phyloP scores from a whole-genome alignment of 2,113 vertebrate genomes.

The Serilophus lunatus region DNA sequence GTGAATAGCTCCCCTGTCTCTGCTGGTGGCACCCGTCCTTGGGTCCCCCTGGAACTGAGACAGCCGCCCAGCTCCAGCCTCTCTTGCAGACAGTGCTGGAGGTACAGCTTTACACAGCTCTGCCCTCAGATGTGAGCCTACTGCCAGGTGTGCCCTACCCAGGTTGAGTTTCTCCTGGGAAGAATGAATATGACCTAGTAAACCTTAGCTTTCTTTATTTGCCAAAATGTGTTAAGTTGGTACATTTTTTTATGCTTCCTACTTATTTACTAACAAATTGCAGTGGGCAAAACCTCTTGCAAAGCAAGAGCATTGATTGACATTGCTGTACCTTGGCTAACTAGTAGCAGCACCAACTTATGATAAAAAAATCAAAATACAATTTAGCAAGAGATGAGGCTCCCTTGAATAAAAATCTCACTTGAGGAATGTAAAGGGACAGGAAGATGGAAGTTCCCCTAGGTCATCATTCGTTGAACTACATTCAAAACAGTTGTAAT shows the following conservation, averaged over 20 bases:
- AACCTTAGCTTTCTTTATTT: neutral
- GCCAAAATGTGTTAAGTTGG: neutral
- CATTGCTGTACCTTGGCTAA: neutral
- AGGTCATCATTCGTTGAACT: neutral
- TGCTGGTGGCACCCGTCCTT: neutral
- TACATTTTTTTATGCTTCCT: neutral
- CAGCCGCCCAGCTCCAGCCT: neutral
- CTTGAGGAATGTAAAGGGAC: neutral
- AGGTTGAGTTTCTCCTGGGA: neutral
- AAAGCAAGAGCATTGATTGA: neutral
- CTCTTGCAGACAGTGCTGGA: accelerated
- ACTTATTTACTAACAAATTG: neutral
- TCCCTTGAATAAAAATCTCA: neutral
- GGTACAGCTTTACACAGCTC: neutral
- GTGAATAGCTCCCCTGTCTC: neutral
- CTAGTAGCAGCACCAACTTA: neutral
- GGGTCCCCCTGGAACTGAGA: neutral
- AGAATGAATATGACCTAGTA: neutral
- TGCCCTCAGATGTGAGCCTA: neutral
- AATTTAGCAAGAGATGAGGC: neutral
- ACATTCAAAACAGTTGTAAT: neutral
- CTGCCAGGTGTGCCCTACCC: too few species aligned
- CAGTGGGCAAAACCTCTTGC: neutral
- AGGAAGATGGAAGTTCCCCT: neutral
- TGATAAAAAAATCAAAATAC: neutral